Evolutionary conservation across 2,113 vertebrate species (phyloP), one percentile per base, ranked within the genome.

Genomic region (Forbesichthys agassizii): DNA sequence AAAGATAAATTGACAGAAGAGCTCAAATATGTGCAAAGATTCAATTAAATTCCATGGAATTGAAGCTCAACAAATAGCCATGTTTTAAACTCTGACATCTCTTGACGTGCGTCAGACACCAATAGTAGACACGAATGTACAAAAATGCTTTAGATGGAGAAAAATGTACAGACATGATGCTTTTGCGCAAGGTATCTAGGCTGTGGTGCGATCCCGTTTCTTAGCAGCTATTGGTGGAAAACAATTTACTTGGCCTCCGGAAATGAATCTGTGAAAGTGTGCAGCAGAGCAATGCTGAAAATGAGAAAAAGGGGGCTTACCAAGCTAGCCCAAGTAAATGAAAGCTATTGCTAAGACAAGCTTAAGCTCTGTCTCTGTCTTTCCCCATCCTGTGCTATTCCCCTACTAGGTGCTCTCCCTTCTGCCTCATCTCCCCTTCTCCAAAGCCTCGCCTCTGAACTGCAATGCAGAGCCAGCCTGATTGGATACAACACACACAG

Each of bases 391-490:
- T 27, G 27, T 27, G 27, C 27, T 27, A 27, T 5, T 18, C 48
- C 14, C 20, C 33, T 47, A 10, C 63, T 46, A 48, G 47, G 4
- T 48, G 8, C 42, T 54, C 13, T 27, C 27, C 5, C 33, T 54
- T 33, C 10, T 9, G 14, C 27, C 48, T 60, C 27, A 56, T 67
- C 52, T 42, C 13, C 51, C 10, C 14, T 27, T 46, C 51, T 52
- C n/a, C 11, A 27, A 42, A 61, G 52, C 64, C 1, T 9, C 64
- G 70, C 20, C 54, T 74, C 36, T 53, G 64, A 79, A 76, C 83
- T 79, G 71, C 82, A 85, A 61, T 77, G 77, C 75, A 83, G 73
- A 68, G 69, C 46, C 63, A 60, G 62, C 14, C 54, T 65, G 36
- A 72, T 46, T 78, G 33, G 55, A 73, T 78, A 58, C 49, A 74